Percentiles rank a stretch among this genome's conserved stretches.
These are phyloP conservation scores for Diploptera punctata DNA, from an alignment of 2,888 invertebrate genomes.

Conservation along the genomic window DNA sequence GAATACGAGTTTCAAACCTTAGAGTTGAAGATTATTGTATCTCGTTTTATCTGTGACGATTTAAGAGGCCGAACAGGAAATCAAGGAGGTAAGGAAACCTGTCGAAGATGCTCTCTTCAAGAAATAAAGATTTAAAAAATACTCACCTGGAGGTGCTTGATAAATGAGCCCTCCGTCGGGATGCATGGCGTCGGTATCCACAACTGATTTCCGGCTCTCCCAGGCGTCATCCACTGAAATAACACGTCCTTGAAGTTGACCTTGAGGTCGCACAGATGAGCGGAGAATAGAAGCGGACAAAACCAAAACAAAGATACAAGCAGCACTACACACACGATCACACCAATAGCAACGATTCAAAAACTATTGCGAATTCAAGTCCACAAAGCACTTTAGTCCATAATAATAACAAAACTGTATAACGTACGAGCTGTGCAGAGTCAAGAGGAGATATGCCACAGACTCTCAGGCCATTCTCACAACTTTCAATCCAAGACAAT, in stretches of 20 bases:
- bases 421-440: not conserved
- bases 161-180: conserved; percentile 33
- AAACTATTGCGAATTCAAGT: no score
- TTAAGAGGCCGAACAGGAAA: no score
- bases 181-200: conserved; percentile 25
- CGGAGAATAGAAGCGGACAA: not conserved
- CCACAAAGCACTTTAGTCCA: no score
- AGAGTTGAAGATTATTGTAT: no score
- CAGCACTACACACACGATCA: not conserved
- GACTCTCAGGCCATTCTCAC: not conserved
- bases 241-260: not conserved
- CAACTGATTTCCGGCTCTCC: not conserved
- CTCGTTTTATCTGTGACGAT: no score
- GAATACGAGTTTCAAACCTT: no score
- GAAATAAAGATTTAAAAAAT: no score
- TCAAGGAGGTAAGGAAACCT: no score
- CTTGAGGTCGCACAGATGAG: not conserved
- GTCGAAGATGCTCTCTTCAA: no score
- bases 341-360: not conserved
- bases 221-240: not conserved
- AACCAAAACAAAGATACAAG: not conserved
- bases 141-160: conserved; percentile 33
- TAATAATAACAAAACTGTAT: no score
- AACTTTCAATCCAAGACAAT: conserved; percentile 42
- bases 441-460: not conserved